phyloP scores from a whole-genome alignment of 2,113 vertebrate species.

The Ahaetulla prasina region DNA sequence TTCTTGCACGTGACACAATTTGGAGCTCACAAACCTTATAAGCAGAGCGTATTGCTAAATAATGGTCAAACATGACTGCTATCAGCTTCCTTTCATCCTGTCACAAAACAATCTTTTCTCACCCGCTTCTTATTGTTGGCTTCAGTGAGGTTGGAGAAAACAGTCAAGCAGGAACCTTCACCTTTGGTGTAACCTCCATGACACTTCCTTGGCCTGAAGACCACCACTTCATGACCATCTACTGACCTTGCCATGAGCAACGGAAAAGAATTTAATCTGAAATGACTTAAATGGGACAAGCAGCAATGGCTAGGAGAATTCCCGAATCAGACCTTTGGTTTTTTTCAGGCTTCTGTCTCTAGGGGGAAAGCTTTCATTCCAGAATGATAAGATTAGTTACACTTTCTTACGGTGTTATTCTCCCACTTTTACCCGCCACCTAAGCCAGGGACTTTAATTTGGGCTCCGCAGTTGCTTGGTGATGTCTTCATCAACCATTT shows the following conservation, averaged over 20 bases:
- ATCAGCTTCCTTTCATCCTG: neutral
- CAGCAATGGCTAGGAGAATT: neutral
- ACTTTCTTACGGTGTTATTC: neutral
- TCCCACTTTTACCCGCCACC: slow-evolving; percentile 9
- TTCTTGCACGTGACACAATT: neutral
- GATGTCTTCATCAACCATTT: slow-evolving; percentile 63
- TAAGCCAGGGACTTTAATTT: slow-evolving; percentile 33
- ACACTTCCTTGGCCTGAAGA: neutral
- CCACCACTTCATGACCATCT: neutral
- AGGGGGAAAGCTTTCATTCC: slow-evolving; percentile 26
- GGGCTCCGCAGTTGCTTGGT: slow-evolving; percentile 24
- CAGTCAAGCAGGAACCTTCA: too few species aligned
- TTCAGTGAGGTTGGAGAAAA: neutral
- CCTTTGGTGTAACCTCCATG: neutral
- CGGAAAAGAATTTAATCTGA: neutral
- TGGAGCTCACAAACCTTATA: neutral
- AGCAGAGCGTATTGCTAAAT: neutral
- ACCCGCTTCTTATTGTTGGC: neutral
- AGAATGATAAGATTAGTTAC: slow-evolving; percentile 46
- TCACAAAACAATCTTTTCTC: neutral
- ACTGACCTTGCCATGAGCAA: neutral
- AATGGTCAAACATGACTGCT: neutral
- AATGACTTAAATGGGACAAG: neutral
- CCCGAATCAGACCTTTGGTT: neutral
- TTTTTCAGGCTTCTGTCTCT: slow-evolving; percentile 10